phyloP scores from a whole-genome alignment of 2,113 vertebrate genomes.

The Oostethus manadensis region DNA sequence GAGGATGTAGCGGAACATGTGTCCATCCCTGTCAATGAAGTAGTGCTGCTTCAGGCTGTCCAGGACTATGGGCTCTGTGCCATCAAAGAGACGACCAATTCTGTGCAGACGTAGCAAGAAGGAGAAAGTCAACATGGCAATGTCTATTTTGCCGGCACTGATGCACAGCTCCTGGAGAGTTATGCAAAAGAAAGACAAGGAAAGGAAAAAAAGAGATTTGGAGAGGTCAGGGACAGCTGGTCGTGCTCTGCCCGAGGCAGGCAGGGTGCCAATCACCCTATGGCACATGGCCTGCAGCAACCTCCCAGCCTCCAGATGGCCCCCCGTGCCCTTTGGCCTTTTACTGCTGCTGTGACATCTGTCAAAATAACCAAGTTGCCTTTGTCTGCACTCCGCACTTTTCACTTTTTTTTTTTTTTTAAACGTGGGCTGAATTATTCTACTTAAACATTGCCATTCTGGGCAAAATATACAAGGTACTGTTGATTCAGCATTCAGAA shows the following conservation, averaged over 20 bases:
- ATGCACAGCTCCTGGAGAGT: not conserved
- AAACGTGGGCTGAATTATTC: too few relatives aligned
- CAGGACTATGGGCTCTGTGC: slow-evolving; percentile 97
- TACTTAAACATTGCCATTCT: too few relatives aligned
- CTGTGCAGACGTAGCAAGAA: slow-evolving; percentile 62
- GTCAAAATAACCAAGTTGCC: slow-evolving; percentile 67
- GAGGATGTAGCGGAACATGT: slow-evolving; percentile 99
- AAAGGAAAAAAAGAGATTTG: slow-evolving; percentile 36
- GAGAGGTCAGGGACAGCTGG: slow-evolving; percentile 68
- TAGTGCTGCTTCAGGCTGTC: slow-evolving; percentile 99
- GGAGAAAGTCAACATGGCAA: slow-evolving; percentile 12
- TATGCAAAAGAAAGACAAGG: not conserved
- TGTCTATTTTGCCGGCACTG: too few relatives aligned
- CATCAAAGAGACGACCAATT: slow-evolving; percentile 97
- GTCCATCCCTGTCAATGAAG: slow-evolving; percentile 98
- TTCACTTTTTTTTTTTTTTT: slow-evolving; percentile 1
- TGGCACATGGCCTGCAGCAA: slow-evolving; percentile 48
- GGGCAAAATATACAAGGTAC: too few relatives aligned
- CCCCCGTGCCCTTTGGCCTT: slow-evolving; percentile 61
- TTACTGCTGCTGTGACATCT: slow-evolving; percentile 69
- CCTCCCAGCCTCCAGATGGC: slow-evolving; percentile 70
- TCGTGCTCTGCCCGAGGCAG: slow-evolving; percentile 50
- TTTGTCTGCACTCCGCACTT: slow-evolving; percentile 59
- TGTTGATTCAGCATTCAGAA: not conserved
- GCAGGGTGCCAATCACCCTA: slow-evolving; percentile 50